phyloP scores from a whole-genome alignment of 2,113 vertebrate species.

The Thermophis baileyi region DNA sequence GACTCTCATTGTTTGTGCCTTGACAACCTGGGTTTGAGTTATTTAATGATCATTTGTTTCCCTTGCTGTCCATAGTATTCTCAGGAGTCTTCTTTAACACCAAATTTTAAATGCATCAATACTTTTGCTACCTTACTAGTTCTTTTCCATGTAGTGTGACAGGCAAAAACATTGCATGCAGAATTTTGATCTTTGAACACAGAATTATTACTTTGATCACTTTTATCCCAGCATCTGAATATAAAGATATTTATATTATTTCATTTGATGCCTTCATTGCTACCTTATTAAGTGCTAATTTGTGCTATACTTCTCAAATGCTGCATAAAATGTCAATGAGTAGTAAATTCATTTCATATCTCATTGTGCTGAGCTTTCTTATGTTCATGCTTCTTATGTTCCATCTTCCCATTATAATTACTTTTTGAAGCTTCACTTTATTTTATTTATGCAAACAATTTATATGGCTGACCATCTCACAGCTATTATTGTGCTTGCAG shows the following conservation, averaged over 20 bases:
- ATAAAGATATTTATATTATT: neutral
- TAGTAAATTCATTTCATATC: neutral
- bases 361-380: neutral
- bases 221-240: neutral
- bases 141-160: neutral
- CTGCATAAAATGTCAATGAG: neutral
- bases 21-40: neutral
- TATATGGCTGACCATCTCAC: neutral
- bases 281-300: neutral
- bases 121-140: neutral
- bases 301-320: neutral
- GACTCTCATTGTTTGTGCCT: neutral
- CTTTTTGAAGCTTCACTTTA: neutral
- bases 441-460: neutral
- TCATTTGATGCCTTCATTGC: neutral
- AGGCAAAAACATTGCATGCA: neutral
- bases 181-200: neutral
- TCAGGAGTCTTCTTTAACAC: neutral
- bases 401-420: neutral
- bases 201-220: neutral
- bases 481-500: neutral
- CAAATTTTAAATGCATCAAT: neutral
- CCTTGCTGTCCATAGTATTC: neutral
- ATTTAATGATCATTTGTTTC: neutral
- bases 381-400: neutral